Percentiles rank a stretch among this genome's conserved stretches.
phyloP scores from a whole-genome alignment of 2,797 vertebrate genomes.

The Pristis pectinata region DNA sequence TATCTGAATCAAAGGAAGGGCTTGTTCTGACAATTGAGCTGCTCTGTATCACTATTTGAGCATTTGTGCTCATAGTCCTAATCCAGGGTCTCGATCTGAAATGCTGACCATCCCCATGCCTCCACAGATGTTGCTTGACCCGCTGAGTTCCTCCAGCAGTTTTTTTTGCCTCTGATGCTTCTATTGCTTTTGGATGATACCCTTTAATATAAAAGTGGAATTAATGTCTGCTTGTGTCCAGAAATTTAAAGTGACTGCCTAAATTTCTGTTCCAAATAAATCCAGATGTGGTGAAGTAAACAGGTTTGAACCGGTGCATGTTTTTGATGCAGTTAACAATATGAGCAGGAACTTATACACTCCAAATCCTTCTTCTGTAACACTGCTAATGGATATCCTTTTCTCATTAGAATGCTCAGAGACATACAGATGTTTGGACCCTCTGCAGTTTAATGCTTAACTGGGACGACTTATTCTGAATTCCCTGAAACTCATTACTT shows the following conservation, averaged over 20 bases:
- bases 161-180: background rate
- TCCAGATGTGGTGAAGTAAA: background rate
- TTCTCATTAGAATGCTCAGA: too few species aligned
- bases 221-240: background rate
- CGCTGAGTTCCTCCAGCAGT: too few species aligned
- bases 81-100: too few species aligned
- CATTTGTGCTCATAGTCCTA: too few species aligned
- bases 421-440: too few species aligned
- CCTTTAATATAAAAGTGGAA: background rate
- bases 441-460: background rate
- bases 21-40: too few species aligned
- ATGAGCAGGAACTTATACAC: background rate
- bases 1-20: too few species aligned
- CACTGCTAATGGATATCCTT: background rate
- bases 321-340: background rate
- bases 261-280: background rate
- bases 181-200: background rate
- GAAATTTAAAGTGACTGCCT: background rate
- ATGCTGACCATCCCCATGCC: too few species aligned
- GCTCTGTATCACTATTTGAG: too few species aligned
- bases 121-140: too few species aligned
- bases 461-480: background rate
- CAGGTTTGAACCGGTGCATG: background rate
- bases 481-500: background rate
- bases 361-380: background rate